phyloP scores from a whole-genome alignment of 2,797 vertebrate species.

The Acanthornis magna region DNA sequence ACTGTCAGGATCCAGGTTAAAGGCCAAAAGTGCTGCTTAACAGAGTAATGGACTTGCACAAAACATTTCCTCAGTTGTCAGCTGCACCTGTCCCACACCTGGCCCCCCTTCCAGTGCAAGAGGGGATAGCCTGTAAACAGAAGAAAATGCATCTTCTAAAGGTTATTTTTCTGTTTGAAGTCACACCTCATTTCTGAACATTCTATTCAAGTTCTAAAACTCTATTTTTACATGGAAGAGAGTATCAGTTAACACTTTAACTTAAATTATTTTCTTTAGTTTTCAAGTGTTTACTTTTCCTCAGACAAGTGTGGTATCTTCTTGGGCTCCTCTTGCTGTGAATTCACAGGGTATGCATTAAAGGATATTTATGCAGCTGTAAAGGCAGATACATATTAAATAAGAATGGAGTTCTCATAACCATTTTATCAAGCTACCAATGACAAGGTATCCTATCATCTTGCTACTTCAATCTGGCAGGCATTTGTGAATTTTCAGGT shows the following conservation, averaged over 20 bases:
- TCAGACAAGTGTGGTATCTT: background rate
- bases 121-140: background rate
- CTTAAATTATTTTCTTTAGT: background rate
- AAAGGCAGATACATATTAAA: constrained; percentile 1
- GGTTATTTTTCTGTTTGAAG: background rate
- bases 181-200: background rate
- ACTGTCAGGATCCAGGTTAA: background rate
- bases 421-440: background rate
- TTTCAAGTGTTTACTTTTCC: background rate
- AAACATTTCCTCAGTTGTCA: background rate
- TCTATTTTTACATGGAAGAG: background rate
- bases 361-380: background rate
- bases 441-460: background rate
- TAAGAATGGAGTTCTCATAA: background rate
- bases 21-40: background rate
- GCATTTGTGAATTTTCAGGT: constrained; percentile 3
- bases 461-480: background rate
- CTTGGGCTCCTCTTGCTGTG: background rate
- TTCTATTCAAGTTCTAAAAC: background rate
- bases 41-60: background rate
- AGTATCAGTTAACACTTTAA: background rate
- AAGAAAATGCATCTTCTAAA: background rate
- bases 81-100: background rate
- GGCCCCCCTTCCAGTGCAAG: background rate
- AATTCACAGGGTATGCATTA: background rate